Evolutionary conservation across 2,113 vertebrate genomes (phyloP).

Genomic region (Alexandromys fortis): DNA sequence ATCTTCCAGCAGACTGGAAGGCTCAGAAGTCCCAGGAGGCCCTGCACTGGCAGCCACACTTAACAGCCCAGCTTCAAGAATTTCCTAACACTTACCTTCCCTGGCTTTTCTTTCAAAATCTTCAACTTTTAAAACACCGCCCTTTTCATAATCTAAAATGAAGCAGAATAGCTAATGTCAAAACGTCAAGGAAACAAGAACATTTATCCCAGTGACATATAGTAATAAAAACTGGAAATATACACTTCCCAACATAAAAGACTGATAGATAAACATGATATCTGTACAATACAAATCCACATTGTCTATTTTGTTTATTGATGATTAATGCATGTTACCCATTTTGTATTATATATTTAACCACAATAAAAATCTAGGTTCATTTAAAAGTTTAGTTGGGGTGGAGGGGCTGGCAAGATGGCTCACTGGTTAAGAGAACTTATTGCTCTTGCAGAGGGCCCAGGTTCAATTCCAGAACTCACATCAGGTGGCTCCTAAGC

Average conservation of each 20-base stretch:
- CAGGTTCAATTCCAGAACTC: background rate
- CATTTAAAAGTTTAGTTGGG: background rate
- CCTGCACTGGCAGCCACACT: background rate
- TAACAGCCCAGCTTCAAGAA: background rate
- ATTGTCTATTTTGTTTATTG: background rate
- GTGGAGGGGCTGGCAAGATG: background rate
- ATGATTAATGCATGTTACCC: background rate
- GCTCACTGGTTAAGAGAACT: background rate
- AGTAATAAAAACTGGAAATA: slow-evolving; percentile 54
- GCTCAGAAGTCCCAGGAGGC: background rate
- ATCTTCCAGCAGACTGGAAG: background rate
- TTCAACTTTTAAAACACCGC: slow-evolving; percentile 92
- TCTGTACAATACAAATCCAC: background rate
- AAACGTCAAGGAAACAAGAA: slow-evolving; percentile 41
- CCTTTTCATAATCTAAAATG: slow-evolving; percentile 90
- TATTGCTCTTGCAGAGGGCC: background rate
- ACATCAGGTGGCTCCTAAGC: background rate
- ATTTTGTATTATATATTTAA: slow-evolving; percentile 37
- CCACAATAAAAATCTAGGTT: background rate
- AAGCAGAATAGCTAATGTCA: slow-evolving; percentile 61
- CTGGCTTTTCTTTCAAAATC: slow-evolving; percentile 94
- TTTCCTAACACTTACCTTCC: slow-evolving; percentile 90
- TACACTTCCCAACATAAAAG: background rate
- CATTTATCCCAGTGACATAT: slow-evolving; percentile 28
- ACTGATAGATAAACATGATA: background rate